phyloP scores from a whole-genome alignment of 1,140 invertebrate species.

The Trachelipus rathkii region DNA sequence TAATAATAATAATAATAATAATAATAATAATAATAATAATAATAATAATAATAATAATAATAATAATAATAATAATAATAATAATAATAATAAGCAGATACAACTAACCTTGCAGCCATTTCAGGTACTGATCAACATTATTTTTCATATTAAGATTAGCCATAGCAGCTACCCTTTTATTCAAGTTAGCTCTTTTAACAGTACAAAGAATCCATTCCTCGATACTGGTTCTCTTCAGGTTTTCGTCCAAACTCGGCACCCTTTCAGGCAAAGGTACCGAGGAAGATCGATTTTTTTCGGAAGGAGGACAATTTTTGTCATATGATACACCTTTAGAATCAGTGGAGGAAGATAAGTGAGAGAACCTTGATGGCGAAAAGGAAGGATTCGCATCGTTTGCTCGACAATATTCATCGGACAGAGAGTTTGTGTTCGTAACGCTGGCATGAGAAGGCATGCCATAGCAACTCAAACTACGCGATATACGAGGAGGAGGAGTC shows the following conservation, averaged over 20 bases:
- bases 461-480: background rate
- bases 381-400: no score
- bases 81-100: background rate
- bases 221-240: background rate
- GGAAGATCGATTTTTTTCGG: no score
- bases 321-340: no score
- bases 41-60: no score
- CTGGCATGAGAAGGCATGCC: background rate
- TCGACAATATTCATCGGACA: no score
- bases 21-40: no score
- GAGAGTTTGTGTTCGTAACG: no score
- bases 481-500: background rate
- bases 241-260: background rate
- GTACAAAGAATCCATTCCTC: conserved; percentile 6
- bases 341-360: no score
- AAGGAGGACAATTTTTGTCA: no score
- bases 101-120: background rate
- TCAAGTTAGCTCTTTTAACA: background rate
- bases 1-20: no score
- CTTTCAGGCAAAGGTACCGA: background rate
- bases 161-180: background rate
- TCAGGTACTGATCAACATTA: background rate
- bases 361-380: no score
- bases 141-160: background rate
- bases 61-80: no score